Percentiles rank a stretch among this genome's conserved stretches.
phyloP scores from a whole-genome alignment of 1,140 invertebrate species.

The Bombus polaris region DNA sequence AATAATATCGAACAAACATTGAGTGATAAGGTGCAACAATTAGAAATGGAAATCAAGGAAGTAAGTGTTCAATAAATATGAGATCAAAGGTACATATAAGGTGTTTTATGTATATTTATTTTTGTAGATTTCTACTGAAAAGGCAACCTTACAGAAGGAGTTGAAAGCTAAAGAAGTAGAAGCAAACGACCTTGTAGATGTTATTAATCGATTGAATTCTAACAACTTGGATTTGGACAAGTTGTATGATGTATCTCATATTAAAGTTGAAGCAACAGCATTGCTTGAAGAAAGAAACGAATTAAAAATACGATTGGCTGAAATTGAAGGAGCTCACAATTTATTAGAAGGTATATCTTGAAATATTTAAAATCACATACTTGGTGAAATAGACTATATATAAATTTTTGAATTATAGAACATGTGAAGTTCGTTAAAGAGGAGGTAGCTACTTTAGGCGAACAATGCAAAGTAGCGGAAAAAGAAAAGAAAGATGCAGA shows the following conservation, averaged over 20 bases:
- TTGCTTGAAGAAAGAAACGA: constrained; percentile 79
- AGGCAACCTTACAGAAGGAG: constrained; percentile 69
- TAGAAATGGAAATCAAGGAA: constrained; percentile 77
- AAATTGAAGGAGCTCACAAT: constrained; percentile 79
- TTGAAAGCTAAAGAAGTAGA: constrained; percentile 77
- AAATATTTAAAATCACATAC: constrained; percentile 14
- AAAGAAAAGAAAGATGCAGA: constrained; percentile 91
- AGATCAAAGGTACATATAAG: background rate
- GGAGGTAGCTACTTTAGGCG: constrained; percentile 83
- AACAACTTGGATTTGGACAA: constrained; percentile 79
- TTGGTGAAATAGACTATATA: background rate
- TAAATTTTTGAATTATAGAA: constrained; percentile 70
- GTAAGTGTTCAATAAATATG: constrained; percentile 65
- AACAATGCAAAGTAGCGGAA: constrained; percentile 88
- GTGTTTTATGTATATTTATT: constrained; percentile 36
- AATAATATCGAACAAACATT: constrained; percentile 74
- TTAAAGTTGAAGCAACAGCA: constrained; percentile 76
- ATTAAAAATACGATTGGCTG: constrained; percentile 77
- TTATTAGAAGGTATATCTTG: constrained; percentile 76
- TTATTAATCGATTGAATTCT: constrained; percentile 74
- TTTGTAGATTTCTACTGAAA: constrained; percentile 73
- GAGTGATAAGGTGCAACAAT: constrained; percentile 74
- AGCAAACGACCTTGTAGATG: constrained; percentile 74
- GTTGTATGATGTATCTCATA: constrained; percentile 76
- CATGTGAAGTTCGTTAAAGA: constrained; percentile 80